Evolutionary conservation across 2,888 invertebrate genomes (phyloP).

Genomic region (Diachrysia chrysitis): DNA sequence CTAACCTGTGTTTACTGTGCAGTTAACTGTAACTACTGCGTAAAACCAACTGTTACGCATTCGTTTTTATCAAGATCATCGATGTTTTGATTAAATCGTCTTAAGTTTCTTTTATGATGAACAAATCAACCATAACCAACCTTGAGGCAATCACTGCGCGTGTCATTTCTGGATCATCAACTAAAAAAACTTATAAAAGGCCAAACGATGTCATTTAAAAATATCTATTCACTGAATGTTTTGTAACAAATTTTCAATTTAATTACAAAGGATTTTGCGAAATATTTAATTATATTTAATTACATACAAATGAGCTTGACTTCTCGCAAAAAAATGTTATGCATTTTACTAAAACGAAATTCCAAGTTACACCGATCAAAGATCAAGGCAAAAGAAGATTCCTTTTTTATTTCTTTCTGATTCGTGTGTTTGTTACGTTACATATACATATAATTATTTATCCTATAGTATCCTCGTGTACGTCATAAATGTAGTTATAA

Average conservation of each 20-base stretch:
- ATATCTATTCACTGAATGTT: slow-evolving; percentile 26
- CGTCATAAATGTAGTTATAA: neutral
- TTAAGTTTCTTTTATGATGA: slow-evolving; percentile 7
- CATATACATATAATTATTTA: neutral
- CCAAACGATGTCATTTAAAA: slow-evolving; percentile 58
- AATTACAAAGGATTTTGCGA: neutral
- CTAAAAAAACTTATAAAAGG: slow-evolving; percentile 16
- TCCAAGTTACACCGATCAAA: no score
- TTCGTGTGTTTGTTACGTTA: neutral
- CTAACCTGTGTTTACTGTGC: neutral
- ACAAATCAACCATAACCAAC: slow-evolving; percentile 24
- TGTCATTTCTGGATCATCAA: slow-evolving; percentile 15
- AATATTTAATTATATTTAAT: no score
- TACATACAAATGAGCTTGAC: no score
- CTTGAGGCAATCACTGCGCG: slow-evolving; percentile 24
- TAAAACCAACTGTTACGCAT: slow-evolving; percentile 10
- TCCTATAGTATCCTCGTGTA: neutral
- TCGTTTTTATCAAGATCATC: slow-evolving; percentile 7
- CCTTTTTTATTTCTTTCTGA: neutral
- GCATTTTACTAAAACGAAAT: no score
- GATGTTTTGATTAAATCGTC: neutral
- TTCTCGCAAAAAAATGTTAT: no score
- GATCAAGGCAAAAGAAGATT: no score
- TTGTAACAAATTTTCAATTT: neutral
- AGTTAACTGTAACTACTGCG: neutral